Base-by-base conservation (phyloP, 2,113 vertebrate species). In the Cinclus cinclus region DNA sequence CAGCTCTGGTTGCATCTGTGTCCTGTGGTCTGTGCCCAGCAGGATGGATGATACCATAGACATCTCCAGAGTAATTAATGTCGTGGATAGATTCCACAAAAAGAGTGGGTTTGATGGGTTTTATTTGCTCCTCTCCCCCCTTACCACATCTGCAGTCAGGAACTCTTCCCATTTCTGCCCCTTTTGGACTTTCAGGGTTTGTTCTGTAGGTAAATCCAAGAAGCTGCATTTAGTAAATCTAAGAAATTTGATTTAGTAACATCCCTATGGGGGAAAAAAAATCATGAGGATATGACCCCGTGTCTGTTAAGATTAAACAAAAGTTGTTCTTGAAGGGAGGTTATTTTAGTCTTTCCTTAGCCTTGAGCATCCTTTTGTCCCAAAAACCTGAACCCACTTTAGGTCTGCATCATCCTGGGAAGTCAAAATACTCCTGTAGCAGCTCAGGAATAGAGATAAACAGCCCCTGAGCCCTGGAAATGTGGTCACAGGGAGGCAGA, bases 231-330 rank as follows among this genome's bases (percentile, higher is more conserved):
- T 30, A 55, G 39, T 23, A 37, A 13, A 49, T 49, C 47, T 23
- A 49, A 52, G 19, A 58, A 56, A 49, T 19, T 49, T 0, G 35
- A 47, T 75, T 70, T 52, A 58, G 33, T 12, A 47, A 47, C 17
- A 65, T 12, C n/a, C 13, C 24, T 79, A 7, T 37, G 35, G 35
- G 28, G 22, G 2, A 1, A 20, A 56, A 79, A 22, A 20, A 41
- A 15, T 7, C 5, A 3, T 0, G 8, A 39, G 39, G 33, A 0
- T 9, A 28, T 20, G 15, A 39, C 6, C 33, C 25, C 17, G 3
- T 28, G 25, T 17, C 10, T 18, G 12, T 33, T 41, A 33, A 73
- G 37, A 21, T 33, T 33, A 69, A 35, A 55, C 39, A 68, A 12
- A 9, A 19, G 4, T 27, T 37, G 24, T 9, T 30, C 15, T 39